Base-by-base conservation (phyloP, 1,140 invertebrate species). In the Aricia agestis region DNA sequence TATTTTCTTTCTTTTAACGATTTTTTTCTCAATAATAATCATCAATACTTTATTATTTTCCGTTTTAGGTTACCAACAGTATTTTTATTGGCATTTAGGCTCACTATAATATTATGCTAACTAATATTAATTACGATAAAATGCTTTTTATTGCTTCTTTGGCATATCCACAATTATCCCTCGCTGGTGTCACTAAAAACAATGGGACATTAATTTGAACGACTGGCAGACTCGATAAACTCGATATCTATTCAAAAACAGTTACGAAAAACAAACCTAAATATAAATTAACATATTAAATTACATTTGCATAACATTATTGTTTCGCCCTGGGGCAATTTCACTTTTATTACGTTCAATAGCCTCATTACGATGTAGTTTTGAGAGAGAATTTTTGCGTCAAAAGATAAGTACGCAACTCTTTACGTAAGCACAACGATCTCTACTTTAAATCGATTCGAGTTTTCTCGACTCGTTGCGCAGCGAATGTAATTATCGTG, bases 321-420 rank as follows among this genome's bases (percentile, higher is more conserved):
- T 52, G 13, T 63, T 63, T 63, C 59, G 59, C 19, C 19, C 17
- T 18, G 17, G 19, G 19, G 10, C 18, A 63, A 10, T 63, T 63
- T 63, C 59, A 25, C 59, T 63, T 63, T 63, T 32, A 63, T 63
- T 5, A 66, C 31, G 36, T 66, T 66, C 32, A 41, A 66, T 66
- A 36, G 32, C 36, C 31, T n/a, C 31, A 66, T 66, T 66, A 41
- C 31, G n/a, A 41, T 66, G 15, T 66, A 32, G 25, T 66, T 15
- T 10, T 13, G 65, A 15, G 45, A 63, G 17, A 11, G 59, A 19
- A 19, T 63, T 63, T 63, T 66, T 66, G 10, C 31, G 32, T 41
- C 4, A 66, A 66, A 66, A 17, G 6, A 19, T 25, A n/a, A n/a
- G n/a, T n/a, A 52, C 17, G 41, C 15, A 63, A 63, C 31, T 41